phyloP scores from a whole-genome alignment of 23 tunicate genomes.

The Botrylloides violaceus region DNA sequence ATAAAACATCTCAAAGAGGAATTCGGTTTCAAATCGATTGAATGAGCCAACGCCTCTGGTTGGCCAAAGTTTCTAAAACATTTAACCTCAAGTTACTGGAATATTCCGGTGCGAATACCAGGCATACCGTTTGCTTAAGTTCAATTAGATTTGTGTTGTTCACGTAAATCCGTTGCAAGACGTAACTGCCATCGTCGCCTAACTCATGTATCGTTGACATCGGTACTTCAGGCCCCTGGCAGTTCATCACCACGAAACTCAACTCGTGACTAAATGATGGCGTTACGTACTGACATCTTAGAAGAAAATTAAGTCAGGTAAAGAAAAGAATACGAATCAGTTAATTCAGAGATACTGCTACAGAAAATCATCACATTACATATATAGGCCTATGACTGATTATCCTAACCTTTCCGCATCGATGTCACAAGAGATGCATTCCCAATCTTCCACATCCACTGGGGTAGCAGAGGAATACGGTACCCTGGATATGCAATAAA shows the following conservation, averaged over 20 bases:
- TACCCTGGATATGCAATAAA: not conserved
- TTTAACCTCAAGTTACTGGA: no score
- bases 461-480: slow-evolving; percentile 1
- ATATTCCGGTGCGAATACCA: no score
- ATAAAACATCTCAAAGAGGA: slow-evolving; percentile 62
- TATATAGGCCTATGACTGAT: no score
- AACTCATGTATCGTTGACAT: slow-evolving; percentile 39
- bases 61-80: slow-evolving; percentile 15
- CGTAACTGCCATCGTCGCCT: slow-evolving; percentile 45
- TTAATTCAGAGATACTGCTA: no score
- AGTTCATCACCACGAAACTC: slow-evolving; percentile 55
- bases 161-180: slow-evolving; percentile 29
- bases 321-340: no score
- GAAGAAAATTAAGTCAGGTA: no score
- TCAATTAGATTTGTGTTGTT: slow-evolving; percentile 42
- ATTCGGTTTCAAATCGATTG: slow-evolving; percentile 27
- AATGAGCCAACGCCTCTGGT: slow-evolving; percentile 19
- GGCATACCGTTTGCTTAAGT: not conserved
- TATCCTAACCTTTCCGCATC: slow-evolving; percentile 18
- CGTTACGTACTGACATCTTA: slow-evolving; percentile 64
- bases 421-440: slow-evolving; percentile 37
- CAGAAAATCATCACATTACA: no score
- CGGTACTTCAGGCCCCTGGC: slow-evolving; percentile 91
- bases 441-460: slow-evolving; percentile 15
- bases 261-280: slow-evolving; percentile 57